Conservation (phyloP, 2,888 invertebrate genomes). For the Operophtera brumata region DNA sequence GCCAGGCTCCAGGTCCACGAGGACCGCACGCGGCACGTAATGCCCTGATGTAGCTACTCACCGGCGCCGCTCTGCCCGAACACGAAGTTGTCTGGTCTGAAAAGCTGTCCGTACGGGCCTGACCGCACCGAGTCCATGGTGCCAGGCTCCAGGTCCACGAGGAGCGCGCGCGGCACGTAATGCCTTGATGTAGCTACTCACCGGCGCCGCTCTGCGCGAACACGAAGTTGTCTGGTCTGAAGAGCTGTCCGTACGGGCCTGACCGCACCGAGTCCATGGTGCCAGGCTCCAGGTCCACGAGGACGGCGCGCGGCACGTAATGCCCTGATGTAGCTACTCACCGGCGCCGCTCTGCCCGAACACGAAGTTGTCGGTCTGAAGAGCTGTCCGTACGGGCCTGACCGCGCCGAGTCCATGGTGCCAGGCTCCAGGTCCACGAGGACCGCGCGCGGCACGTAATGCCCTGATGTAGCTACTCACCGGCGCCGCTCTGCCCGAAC, state of each 20-base stretch:
- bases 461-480: too few relatives aligned
- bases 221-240: constrained; percentile 93
- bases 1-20: constrained; percentile 93
- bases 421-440: constrained; percentile 85
- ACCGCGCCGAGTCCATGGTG: constrained; percentile 92
- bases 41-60: constrained; percentile 82
- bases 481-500: constrained; percentile 89
- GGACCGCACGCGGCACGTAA: constrained; percentile 91
- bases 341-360: constrained; percentile 90
- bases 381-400: constrained; percentile 89
- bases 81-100: constrained; percentile 93
- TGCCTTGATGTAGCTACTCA: constrained; percentile 82
- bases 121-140: constrained; percentile 93
- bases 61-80: constrained; percentile 90
- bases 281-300: constrained; percentile 93
- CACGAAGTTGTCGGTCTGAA: constrained; percentile 93
- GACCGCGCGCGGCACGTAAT: not conserved
- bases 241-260: constrained; percentile 90
- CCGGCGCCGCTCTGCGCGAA: constrained; percentile 90
- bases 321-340: constrained; percentile 70
- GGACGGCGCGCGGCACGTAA: constrained; percentile 91
- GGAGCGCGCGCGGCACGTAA: constrained; percentile 91
- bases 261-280: constrained; percentile 93
- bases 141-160: constrained; percentile 93
- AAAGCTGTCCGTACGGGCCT: constrained; percentile 90